Evolutionary conservation across 1,140 invertebrate species (phyloP).

Genomic region (Amphibalanus amphitrite): DNA sequence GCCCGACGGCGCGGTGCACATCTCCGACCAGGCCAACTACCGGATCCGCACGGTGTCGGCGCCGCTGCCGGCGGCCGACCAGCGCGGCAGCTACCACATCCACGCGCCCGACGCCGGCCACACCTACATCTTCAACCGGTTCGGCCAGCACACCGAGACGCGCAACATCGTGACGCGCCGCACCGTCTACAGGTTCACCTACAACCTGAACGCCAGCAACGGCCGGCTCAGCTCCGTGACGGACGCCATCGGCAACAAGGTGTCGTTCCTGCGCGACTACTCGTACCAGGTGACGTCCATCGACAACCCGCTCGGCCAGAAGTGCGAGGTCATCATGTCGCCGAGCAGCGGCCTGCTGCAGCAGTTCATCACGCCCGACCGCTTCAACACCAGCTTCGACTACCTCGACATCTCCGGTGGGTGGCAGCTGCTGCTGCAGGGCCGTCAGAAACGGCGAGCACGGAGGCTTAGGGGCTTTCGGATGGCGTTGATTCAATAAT

Average conservation of each 20-base stretch:
- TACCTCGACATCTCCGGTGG: conserved; percentile 5
- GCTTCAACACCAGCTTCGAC: conserved; percentile 8
- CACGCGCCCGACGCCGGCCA: conserved; percentile 89
- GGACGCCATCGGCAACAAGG: conserved; percentile 84
- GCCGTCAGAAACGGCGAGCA: neutral
- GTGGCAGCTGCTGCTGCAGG: conserved; percentile 42
- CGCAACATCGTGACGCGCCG: conserved; percentile 83
- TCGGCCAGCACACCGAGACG: conserved; percentile 82
- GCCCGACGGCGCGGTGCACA: conserved; percentile 82
- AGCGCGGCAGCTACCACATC: conserved; percentile 70
- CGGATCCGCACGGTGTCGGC: conserved; percentile 74
- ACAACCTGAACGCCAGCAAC: conserved; percentile 90
- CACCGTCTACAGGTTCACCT: conserved; percentile 78
- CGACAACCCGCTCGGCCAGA: conserved; percentile 83
- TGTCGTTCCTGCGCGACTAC: conserved; percentile 69
- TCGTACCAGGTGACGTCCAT: conserved; percentile 59
- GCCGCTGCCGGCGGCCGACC: conserved; percentile 47
- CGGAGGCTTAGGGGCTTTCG: no score
- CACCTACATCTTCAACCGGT: conserved; percentile 87
- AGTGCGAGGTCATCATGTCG: conserved; percentile 49
- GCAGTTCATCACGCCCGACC: conserved; percentile 64
- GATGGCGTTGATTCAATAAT: neutral
- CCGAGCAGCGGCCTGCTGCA: conserved; percentile 51
- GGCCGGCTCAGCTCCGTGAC: conserved; percentile 82
- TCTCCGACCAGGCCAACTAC: conserved; percentile 87